Evolutionary conservation across 2,888 invertebrate species (phyloP), one percentile per base, ranked within the genome.

Genomic region (Leucophenga maculata): DNA sequence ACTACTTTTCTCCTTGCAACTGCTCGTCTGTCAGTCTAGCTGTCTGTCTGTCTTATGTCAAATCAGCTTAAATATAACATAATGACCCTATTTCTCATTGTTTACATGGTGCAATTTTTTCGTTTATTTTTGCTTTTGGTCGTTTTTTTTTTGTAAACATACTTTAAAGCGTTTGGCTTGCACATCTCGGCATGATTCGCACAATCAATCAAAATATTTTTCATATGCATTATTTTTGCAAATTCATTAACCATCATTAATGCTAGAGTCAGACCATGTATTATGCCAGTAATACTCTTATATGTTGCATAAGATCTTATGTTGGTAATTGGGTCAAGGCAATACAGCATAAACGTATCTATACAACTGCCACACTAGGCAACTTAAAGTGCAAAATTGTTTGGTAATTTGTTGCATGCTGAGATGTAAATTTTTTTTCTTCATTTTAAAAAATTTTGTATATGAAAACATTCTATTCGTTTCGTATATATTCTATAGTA

Each of bases 1-100:
- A 4, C 26, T 26, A 26, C 16, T 50, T 6, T 50, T 6, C n/a
- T 50, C 50, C n/a, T 84, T 84, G 84, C 81, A 82, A 83, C 74
- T 75, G 76, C 72, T 75, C 70, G 74, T 73, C 52, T 48, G 22
- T 62, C 73, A 70, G 55, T 69, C 69, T 73, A 46, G 68, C 71
- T n/a, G 11, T 32, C 39, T n/a, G 13, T 50, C 46, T 69, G 44
- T 69, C 50, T 32, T 72, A 74, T 75, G 75, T 79, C 79, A 80
- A 84, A 84, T 84, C 80, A 68, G 77, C 84, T 84, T 84, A 84
- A 80, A 68, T 77, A 73, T 73, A 75, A 74, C 80, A 78, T 84
- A 80, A 80, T 84, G 77, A 84, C 84, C 80, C 84, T 84, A 80
- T 80, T 84, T 80, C 79, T 81, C 74, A 83, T 82, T 77, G 83